These are phyloP conservation scores for Epinotia demarniana DNA, from an alignment of 2,888 invertebrate genomes.

Conservation along the genomic window DNA sequence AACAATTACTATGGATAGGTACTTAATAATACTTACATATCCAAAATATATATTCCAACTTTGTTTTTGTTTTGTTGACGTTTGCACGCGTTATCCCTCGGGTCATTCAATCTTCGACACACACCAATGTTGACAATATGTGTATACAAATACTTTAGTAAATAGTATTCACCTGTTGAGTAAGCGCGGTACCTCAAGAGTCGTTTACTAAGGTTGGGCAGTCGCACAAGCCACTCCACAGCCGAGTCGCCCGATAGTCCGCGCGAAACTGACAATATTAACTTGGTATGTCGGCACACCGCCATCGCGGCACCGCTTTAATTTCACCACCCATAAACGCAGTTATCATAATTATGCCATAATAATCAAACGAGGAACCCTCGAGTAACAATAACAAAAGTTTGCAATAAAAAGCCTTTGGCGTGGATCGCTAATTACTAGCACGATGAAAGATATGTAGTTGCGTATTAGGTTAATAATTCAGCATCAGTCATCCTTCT, in stretches of 20 bases:
- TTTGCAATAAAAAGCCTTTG: neutral
- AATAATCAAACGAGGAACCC: conserved; percentile 24
- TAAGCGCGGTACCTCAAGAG: neutral
- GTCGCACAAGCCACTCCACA: conserved; percentile 23
- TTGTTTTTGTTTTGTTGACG: conserved; percentile 16
- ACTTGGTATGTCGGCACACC: conserved; percentile 22
- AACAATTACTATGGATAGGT: too few relatives aligned
- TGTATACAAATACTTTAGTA: neutral
- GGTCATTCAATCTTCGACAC: conserved; percentile 8
- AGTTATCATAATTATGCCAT: conserved; percentile 17
- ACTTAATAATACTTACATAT: conserved; percentile 23
- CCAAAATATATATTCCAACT: conserved; percentile 14
- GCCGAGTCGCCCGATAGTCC: conserved; percentile 35
- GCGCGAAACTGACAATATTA: conserved; percentile 41
- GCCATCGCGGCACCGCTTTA: conserved; percentile 14
- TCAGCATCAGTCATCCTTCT: neutral
- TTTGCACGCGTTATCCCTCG: neutral
- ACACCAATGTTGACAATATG: neutral
- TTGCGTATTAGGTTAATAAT: too few relatives aligned
- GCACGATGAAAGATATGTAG: neutral
- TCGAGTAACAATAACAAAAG: conserved; percentile 3
- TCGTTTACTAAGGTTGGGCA: neutral
- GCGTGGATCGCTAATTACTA: neutral
- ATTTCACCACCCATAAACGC: conserved; percentile 13
- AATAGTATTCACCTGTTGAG: conserved; percentile 17